Conservation (phyloP, 2,888 invertebrate genomes). For the Cybosia mesomella region DNA sequence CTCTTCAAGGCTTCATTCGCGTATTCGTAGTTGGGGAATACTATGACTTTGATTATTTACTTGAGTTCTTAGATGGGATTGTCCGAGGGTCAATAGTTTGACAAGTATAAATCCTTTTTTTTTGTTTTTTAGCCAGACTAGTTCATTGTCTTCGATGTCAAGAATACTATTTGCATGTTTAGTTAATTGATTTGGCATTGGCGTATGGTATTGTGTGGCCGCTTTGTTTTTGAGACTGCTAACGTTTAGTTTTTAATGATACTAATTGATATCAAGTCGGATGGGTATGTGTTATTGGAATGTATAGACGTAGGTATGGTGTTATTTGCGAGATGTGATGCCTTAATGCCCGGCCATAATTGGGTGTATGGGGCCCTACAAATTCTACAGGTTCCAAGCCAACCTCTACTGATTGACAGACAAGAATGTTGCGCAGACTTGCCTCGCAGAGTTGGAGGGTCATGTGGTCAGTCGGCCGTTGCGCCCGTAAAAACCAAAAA, state of each 20-base stretch:
- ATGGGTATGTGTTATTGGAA: constrained; percentile 1
- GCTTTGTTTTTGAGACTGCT: constrained; percentile 11
- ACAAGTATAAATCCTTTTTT: constrained; percentile 16
- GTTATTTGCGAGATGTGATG: neutral
- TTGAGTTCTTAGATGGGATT: neutral
- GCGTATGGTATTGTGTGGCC: constrained; percentile 17
- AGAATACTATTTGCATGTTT: constrained; percentile 10
- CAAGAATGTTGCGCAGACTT: too few relatives aligned
- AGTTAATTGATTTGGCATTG: constrained; percentile 27
- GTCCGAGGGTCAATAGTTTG: constrained; percentile 19
- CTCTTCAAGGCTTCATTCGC: neutral
- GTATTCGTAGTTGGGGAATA: neutral
- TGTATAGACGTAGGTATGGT: neutral
- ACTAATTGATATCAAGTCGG: constrained; percentile 18
- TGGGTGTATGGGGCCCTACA: neutral
- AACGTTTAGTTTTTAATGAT: constrained; percentile 13
- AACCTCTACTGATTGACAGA: too few relatives aligned
- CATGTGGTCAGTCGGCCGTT: too few relatives aligned
- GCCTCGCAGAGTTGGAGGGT: too few relatives aligned
- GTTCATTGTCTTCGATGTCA: constrained; percentile 22
- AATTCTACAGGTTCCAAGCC: too few relatives aligned
- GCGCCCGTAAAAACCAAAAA: neutral
- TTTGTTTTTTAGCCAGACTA: neutral
- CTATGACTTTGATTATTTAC: neutral
- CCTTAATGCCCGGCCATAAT: neutral